Base-by-base conservation (phyloP, 2,797 vertebrate species). In the Enteromius treurensis region DNA sequence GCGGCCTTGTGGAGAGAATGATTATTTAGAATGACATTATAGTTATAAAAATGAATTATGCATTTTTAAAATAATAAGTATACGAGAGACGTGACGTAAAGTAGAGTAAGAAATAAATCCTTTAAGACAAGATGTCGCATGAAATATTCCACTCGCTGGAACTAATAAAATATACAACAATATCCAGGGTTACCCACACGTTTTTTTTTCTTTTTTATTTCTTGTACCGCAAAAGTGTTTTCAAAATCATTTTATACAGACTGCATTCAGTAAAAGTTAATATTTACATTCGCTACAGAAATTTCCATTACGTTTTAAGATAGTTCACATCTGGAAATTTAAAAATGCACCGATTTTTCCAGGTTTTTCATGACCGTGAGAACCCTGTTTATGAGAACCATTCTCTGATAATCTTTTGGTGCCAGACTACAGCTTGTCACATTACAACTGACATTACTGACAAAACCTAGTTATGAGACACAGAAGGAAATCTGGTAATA, bases 361-460 rank as follows among this genome's bases (percentile, higher is more conserved):
- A 53, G 21, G 6, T 69, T 65, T 49, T 53, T 67, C 45, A 68
- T 69, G 64, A 79, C 32, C 65, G 34, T 79, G 62, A 79, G 77
- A 79, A 79, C 62, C 47, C 42, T 23, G 45, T 79, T 69, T 79
- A 55, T 68, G 62, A 76, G 47, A 82, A 76, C 34, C 71, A 76
- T 82, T 53, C 71, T 17, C 23, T 55, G n/a, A 82, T 55, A 76
- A 82, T 82, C 32, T 55, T 68, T n/a, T 42, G 60, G 47, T 76
- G 62, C 73, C 80, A 58, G 71, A 75, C 71, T 51, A 53, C 47
- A 42, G 11, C 47, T 76, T 10, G 62, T 76, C 62, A 40, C 77
- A 67, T 78, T 65, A 65, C 51, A n/a, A n/a, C n/a, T n/a, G n/a
- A n/a, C n/a, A n/a, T n/a, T n/a, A n/a, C n/a, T n/a, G n/a, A n/a